These are phyloP conservation scores for Torymus auratus DNA, from an alignment of 2,888 invertebrate genomes.

Conservation along the genomic window DNA sequence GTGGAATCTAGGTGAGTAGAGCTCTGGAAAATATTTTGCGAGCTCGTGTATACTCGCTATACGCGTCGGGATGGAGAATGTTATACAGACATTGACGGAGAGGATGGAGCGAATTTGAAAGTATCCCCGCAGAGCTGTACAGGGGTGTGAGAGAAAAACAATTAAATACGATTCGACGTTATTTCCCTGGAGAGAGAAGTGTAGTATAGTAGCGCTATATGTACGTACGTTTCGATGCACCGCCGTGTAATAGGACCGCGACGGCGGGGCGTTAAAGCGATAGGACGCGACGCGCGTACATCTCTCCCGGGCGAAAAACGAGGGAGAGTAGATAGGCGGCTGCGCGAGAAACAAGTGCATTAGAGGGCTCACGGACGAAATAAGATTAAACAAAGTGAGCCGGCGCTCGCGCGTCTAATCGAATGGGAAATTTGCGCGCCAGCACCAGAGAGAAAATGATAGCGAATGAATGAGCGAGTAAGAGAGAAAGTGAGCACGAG, in stretches of 20 bases:
- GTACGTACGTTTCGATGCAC: background rate
- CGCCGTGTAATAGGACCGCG: background rate
- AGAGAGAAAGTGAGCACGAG: conserved; percentile 19
- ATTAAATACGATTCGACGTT: conserved; percentile 24
- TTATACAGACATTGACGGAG: conserved; percentile 19
- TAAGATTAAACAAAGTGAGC: conserved; percentile 22
- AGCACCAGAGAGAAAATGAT: background rate
- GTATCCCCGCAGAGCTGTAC: background rate
- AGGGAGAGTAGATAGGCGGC: too few relatives aligned
- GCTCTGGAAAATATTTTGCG: background rate
- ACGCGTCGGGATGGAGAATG: too few relatives aligned
- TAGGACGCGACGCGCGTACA: background rate
- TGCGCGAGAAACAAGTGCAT: too few relatives aligned
- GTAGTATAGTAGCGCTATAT: background rate
- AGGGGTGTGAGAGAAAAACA: conserved; percentile 5
- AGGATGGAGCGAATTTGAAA: conserved; percentile 1
- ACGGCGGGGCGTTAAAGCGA: conserved; percentile 10
- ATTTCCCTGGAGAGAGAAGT: conserved; percentile 12
- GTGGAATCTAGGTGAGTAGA: conserved; percentile 17
- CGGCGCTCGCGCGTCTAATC: background rate
- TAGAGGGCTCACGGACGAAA: background rate
- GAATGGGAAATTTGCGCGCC: conserved; percentile 20
- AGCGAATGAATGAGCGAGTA: background rate
- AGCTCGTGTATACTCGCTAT: background rate
- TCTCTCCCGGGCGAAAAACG: too few relatives aligned